Base-by-base conservation (phyloP, 1,140 invertebrate genomes). In the Drosophila busckii region DNA sequence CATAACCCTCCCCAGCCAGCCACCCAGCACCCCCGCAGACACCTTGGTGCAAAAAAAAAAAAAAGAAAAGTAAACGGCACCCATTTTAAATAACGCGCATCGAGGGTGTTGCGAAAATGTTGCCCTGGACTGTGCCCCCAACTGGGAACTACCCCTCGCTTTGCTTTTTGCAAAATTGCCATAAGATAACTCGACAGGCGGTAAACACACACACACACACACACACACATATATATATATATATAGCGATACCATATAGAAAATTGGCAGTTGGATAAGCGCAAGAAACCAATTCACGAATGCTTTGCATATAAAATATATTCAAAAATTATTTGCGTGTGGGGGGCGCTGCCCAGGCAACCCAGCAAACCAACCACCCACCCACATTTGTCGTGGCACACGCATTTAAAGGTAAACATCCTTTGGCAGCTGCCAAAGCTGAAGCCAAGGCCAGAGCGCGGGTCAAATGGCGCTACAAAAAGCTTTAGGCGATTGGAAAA, bases 221-320 rank as follows among this genome's bases (percentile, higher is more conserved):
- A 44, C 37, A 38, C 32, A 62, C 26, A 53, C 46, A 26, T n/a
- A 44, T 4, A 48, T 3, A 59, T 16, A 64, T 28, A 23, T 5
- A 41, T 38, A 45, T 26, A 35, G 12, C 29, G 32, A 29, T 42
- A 53, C 58, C 58, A 58, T 73, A 75, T 80, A 82, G 75, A 85
- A 85, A 85, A 85, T 85, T 85, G 82, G 83, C 75, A 85, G 67
- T 78, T 85, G 82, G 82, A 85, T 85, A 82, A 85, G 68, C 83
- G 70, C n/a, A 85, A 85, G 76, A 85, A 85, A 85, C 82, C 82
- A 85, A 85, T 85, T 85, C 83, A 82, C 64, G 83, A 85, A 83
- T 83, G 85, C 70, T 85, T 85, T 83, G 83, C 82, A 73, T 85
- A 83, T 78, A 75, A 78, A 65, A 85, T 85, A 73, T 85, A 84